A percentile compares a stretch with the other conserved stretches of the same genome.
Conservation (phyloP, 2,113 vertebrate genomes). For the Euleptes europaea region DNA sequence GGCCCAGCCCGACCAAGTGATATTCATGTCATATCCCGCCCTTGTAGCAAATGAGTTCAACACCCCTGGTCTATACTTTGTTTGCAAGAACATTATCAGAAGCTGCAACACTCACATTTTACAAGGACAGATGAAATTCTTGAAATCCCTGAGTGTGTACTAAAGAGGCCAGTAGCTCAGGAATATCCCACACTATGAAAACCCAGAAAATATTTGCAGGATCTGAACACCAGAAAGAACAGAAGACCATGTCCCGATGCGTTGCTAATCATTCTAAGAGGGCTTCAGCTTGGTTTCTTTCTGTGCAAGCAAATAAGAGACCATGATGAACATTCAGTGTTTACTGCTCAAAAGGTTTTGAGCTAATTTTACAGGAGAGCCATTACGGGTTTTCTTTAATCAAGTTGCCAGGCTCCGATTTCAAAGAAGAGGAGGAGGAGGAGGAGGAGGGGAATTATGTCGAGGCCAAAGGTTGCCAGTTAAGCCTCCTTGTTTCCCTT, state of each 20-base stretch:
- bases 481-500: slow-evolving; percentile 30
- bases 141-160: no score
- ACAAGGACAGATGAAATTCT: neutral
- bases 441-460: slow-evolving; percentile 9
- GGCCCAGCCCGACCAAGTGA: no score
- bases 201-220: neutral
- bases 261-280: neutral
- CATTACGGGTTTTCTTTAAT: slow-evolving; percentile 25
- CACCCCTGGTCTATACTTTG: no score
- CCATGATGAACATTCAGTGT: neutral
- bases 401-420: slow-evolving; percentile 44
- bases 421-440: neutral
- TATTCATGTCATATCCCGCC: no score
- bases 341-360: neutral
- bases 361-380: slow-evolving; percentile 25
- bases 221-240: neutral
- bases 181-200: neutral
- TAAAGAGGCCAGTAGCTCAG: neutral
- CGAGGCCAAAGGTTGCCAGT: slow-evolving; percentile 9
- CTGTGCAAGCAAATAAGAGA: neutral
- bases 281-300: neutral
- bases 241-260: neutral
- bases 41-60: no score
- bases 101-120: neutral
- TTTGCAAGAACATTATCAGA: no score